Percentiles rank a stretch among this genome's conserved stretches.
phyloP scores from a whole-genome alignment of 2,797 vertebrate genomes.

The Dermochelys coriacea region DNA sequence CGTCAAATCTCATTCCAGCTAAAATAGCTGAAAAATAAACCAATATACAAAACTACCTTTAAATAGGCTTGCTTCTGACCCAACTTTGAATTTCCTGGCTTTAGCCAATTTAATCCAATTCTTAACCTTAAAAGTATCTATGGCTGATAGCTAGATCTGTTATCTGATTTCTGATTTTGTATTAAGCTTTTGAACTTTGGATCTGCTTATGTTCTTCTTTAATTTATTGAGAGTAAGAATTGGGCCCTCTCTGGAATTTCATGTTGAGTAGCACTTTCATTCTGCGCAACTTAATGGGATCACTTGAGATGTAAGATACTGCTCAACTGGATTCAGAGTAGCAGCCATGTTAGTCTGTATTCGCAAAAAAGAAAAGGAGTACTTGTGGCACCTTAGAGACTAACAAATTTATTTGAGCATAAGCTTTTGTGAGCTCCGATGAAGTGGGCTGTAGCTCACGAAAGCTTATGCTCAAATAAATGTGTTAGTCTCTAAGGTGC shows the following conservation, averaged over 20 bases:
- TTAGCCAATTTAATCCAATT: not conserved
- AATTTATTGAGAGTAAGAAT: not conserved
- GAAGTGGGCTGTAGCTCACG: too few species aligned
- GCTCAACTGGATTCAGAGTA: not conserved
- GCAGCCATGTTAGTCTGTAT: too few species aligned
- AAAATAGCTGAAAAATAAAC: not conserved
- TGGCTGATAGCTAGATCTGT: not conserved
- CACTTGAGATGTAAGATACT: fast-evolving
- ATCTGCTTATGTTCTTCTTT: not conserved
- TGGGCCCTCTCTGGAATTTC: not conserved
- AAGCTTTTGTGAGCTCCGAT: too few species aligned
- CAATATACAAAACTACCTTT: not conserved
- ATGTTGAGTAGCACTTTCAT: fast-evolving
- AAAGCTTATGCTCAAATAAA: too few species aligned
- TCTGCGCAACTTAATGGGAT: not conserved
- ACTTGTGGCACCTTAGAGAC: too few species aligned
- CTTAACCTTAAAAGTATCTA: not conserved
- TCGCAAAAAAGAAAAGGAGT: too few species aligned
- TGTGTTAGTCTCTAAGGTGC: too few species aligned
- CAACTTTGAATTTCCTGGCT: not conserved
- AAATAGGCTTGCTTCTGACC: not conserved
- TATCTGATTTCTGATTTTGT: not conserved
- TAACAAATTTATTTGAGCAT: too few species aligned
- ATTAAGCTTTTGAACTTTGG: not conserved
- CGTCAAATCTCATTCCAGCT: not conserved